phyloP scores from a whole-genome alignment of 2,888 invertebrate species.

The Pristionchus maxplancki region DNA sequence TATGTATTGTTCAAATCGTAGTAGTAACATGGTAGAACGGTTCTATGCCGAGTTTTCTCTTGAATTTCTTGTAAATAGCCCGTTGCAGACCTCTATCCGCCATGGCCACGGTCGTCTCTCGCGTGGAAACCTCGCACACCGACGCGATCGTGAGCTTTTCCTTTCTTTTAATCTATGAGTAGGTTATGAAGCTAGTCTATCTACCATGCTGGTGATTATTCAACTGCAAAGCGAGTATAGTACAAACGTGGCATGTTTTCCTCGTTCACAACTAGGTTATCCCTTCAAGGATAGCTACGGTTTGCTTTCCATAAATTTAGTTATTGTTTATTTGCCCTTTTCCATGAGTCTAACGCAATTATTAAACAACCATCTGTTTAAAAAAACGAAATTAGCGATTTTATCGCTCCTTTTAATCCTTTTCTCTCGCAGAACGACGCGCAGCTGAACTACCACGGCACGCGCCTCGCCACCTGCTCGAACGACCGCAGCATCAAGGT shows the following conservation, averaged over 20 bases:
- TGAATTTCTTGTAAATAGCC: not conserved
- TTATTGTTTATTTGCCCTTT: too few species aligned
- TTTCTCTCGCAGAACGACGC: constrained; percentile 95
- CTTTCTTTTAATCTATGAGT: not conserved
- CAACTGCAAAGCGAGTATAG: too few species aligned
- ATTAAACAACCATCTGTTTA: too few species aligned
- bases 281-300: too few species aligned
- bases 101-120: constrained; percentile 90
- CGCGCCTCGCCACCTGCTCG: constrained; percentile 96
- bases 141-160: constrained; percentile 88
- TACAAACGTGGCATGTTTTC: too few species aligned
- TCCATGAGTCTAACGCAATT: too few species aligned
- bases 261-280: too few species aligned
- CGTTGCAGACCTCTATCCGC: not conserved
- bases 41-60: not conserved
- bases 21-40: not conserved
- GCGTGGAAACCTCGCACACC: constrained; percentile 97
- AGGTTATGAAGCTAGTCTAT: too few species aligned
- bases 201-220: too few species aligned
- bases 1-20: not conserved
- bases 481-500: constrained; percentile 97
- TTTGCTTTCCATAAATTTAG: too few species aligned
- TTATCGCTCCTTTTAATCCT: too few species aligned
- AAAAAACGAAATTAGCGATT: too few species aligned
- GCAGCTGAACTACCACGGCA: constrained; percentile 96